Conservation (phyloP, 1,140 invertebrate genomes). For the Drosophila tristis region DNA sequence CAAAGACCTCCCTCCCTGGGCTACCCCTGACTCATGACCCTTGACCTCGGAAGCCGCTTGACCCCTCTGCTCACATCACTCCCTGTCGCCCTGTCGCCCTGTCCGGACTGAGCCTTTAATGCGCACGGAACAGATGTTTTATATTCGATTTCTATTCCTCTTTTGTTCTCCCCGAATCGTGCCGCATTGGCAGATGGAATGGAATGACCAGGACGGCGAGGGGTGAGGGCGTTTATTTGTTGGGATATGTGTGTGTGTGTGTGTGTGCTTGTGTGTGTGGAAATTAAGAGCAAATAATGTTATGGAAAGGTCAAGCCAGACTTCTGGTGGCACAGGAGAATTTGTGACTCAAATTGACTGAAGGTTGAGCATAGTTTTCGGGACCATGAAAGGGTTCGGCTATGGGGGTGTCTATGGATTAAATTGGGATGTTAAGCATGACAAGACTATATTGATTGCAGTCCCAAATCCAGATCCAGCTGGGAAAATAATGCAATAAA, state of each 20-base stretch:
- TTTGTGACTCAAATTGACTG: too few species aligned
- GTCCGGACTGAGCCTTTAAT: slow-evolving; percentile 49
- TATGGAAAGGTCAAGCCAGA: slow-evolving; percentile 1
- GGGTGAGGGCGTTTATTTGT: background rate
- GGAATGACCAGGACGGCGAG: slow-evolving; percentile 15
- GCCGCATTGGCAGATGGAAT: slow-evolving; percentile 45
- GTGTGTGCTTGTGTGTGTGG: background rate
- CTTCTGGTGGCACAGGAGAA: background rate
- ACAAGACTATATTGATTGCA: too few species aligned
- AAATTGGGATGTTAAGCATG: too few species aligned
- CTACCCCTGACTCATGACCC: slow-evolving; percentile 40
- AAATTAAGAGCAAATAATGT: slow-evolving; percentile 23
- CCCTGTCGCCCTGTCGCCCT: too few species aligned
- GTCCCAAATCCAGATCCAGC: too few species aligned
- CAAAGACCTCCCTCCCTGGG: slow-evolving; percentile 12
- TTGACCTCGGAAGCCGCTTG: slow-evolving; percentile 1
- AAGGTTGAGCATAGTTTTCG: too few species aligned
- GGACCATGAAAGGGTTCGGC: too few species aligned
- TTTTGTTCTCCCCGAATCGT: slow-evolving; percentile 16
- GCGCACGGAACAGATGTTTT: slow-evolving; percentile 73
- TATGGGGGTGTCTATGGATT: too few species aligned
- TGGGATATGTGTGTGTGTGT: background rate
- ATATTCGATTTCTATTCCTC: slow-evolving; percentile 43
- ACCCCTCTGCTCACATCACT: slow-evolving; percentile 1
- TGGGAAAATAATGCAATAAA: too few species aligned